phyloP scores from a whole-genome alignment of 2,888 invertebrate species.

The Octonoba sinensis region DNA sequence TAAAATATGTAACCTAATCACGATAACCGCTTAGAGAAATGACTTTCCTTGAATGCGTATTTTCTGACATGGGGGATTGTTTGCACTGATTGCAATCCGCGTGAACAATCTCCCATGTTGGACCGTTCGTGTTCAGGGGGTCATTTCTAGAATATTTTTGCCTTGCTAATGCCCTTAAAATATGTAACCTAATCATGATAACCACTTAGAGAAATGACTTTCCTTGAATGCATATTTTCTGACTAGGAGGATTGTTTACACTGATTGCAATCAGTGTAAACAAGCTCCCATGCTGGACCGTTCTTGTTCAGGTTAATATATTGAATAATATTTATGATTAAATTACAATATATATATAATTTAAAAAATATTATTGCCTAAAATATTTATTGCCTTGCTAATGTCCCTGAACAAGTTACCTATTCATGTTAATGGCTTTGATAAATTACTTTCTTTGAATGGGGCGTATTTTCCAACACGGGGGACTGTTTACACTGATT shows the following conservation, averaged over 20 bases:
- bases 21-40: no score
- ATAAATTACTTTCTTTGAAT: conserved; percentile 4
- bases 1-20: no score
- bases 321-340: no score
- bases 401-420: no score
- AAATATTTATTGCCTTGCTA: no score
- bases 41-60: conserved; percentile 11
- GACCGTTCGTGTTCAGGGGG: conserved; percentile 17
- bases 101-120: conserved; percentile 50
- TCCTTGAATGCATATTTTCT: conserved; percentile 13
- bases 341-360: no score
- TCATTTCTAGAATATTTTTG: no score
- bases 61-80: conserved; percentile 37
- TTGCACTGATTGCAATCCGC: conserved; percentile 44
- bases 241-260: conserved; percentile 36
- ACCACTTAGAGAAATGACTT: no score
- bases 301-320: conserved; percentile 24
- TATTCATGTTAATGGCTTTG: no score
- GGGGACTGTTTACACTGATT: conserved; percentile 43
- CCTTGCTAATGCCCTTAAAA: no score
- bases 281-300: conserved; percentile 35
- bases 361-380: no score
- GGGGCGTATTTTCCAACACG: conserved; percentile 15
- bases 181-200: no score
- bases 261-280: conserved; percentile 52